These are phyloP conservation scores for Peromyscus nudipes DNA, from an alignment of 2,797 vertebrate species.

Conservation along the genomic window DNA sequence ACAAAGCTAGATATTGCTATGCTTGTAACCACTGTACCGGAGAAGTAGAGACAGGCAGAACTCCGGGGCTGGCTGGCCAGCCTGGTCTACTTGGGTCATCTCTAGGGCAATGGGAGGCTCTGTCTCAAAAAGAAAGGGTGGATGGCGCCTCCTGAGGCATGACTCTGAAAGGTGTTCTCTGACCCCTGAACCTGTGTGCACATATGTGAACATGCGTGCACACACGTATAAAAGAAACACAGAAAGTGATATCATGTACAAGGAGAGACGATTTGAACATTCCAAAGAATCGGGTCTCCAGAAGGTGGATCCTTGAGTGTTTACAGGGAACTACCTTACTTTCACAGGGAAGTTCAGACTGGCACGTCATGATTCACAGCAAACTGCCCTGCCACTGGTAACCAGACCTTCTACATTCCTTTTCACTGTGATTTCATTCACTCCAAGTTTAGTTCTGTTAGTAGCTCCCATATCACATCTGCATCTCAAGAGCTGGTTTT, in stretches of 20 bases:
- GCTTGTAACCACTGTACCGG: background rate
- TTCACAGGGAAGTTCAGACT: background rate
- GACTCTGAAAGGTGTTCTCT: background rate
- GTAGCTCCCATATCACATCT: fast-evolving
- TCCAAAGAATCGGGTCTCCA: background rate
- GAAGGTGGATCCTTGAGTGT: background rate
- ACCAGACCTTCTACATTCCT: background rate
- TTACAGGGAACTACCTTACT: background rate
- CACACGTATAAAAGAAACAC: background rate
- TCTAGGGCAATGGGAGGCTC: background rate
- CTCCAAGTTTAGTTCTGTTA: background rate
- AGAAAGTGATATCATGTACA: background rate
- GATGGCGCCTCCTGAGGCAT: background rate
- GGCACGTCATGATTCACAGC: background rate
- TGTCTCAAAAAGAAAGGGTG: background rate
- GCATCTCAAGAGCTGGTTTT: background rate
- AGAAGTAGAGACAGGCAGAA: background rate
- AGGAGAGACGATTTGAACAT: fast-evolving
- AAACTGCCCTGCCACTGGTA: fast-evolving
- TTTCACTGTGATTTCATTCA: background rate
- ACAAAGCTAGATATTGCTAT: background rate
- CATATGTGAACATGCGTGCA: too few relatives aligned
- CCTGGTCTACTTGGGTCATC: background rate
- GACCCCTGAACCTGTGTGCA: background rate
- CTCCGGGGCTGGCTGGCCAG: background rate